Percentiles rank a stretch among this genome's conserved stretches.
phyloP scores from a whole-genome alignment of 2,113 vertebrate genomes.

The Rana temporaria region DNA sequence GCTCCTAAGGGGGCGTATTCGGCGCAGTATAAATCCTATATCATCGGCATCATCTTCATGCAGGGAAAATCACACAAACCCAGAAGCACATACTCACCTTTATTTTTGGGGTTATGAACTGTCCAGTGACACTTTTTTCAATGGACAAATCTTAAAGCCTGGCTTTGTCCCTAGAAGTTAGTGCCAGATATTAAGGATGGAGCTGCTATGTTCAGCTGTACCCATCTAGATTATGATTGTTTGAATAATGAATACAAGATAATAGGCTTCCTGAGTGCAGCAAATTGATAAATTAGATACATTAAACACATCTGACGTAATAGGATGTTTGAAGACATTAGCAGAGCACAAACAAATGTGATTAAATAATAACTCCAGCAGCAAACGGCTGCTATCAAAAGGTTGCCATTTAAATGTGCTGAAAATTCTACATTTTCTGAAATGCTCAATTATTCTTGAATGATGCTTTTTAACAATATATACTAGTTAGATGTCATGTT shows the following conservation, averaged over 20 bases:
- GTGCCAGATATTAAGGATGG: too few species aligned
- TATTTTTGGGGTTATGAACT: too few species aligned
- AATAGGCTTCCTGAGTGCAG: not conserved
- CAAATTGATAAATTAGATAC: not conserved
- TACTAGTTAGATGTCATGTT: not conserved
- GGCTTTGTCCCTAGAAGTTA: too few species aligned
- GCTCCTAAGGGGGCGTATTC: too few species aligned
- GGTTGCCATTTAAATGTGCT: not conserved
- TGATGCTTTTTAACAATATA: not conserved
- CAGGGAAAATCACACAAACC: too few species aligned
- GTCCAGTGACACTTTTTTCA: too few species aligned
- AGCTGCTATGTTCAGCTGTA: too few species aligned
- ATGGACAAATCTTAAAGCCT: too few species aligned
- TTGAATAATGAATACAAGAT: not conserved
- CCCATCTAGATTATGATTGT: not conserved
- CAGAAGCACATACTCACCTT: too few species aligned
- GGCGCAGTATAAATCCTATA: too few species aligned
- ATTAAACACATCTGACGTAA: slow-evolving; percentile 4
- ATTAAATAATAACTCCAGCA: slow-evolving; percentile 14
- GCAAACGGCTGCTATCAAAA: not conserved
- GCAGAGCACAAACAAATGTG: slow-evolving; percentile 22
- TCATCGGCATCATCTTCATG: too few species aligned
- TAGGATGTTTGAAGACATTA: slow-evolving; percentile 5
- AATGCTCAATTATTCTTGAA: not conserved
- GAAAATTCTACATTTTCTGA: not conserved